Percentiles rank a stretch among this genome's conserved stretches.
Conservation (phyloP, 2,113 vertebrate species). For the Rhea americana region DNA sequence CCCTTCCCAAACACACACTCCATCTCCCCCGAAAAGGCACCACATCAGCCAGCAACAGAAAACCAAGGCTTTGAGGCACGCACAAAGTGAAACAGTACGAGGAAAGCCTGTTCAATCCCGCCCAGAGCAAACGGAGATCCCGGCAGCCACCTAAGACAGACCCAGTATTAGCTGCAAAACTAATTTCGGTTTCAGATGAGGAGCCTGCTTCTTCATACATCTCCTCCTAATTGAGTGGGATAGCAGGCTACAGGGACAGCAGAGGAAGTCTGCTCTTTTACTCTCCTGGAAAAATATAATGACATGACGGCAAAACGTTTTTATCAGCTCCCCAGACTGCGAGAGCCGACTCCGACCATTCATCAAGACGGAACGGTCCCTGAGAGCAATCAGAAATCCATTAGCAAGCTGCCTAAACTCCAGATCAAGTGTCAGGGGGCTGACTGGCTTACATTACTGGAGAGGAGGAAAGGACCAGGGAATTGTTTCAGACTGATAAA, state of each 20-base stretch:
- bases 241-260: not conserved
- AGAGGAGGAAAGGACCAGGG: not conserved
- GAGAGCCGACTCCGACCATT: not conserved
- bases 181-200: not conserved
- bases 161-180: not conserved
- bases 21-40: not conserved
- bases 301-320: slow-evolving; percentile 12
- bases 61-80: not conserved
- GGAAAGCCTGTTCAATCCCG: not conserved
- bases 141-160: not conserved
- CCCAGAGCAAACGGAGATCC: not conserved
- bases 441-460: not conserved
- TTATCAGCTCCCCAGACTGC: slow-evolving; percentile 19
- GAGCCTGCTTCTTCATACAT: not conserved
- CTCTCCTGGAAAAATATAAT: not conserved
- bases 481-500: not conserved
- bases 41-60: not conserved
- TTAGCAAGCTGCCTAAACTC: slow-evolving; percentile 50
- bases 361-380: slow-evolving; percentile 24
- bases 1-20: not conserved
- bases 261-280: not conserved
- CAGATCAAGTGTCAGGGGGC: slow-evolving; percentile 33
- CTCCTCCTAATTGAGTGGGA: slow-evolving; percentile 10
- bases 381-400: slow-evolving; percentile 63
- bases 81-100: rapidly evolving